Percentiles rank a stretch among this genome's conserved stretches.
Evolutionary conservation across 2,888 invertebrate genomes (phyloP).

Genomic region (Lucinisca nassula): DNA sequence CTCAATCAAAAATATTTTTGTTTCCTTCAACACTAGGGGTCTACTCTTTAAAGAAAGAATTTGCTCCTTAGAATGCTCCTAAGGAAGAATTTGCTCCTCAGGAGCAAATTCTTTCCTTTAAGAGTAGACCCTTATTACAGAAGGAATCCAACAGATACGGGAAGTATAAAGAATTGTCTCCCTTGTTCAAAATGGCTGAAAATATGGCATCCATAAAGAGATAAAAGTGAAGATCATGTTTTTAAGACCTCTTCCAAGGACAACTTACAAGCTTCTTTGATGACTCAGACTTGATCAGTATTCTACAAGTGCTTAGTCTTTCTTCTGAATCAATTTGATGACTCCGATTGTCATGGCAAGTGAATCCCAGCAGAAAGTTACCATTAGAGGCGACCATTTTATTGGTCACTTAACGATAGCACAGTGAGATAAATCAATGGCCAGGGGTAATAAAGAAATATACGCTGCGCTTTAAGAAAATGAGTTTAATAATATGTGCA

Average conservation of each 20-base stretch:
- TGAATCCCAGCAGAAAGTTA: background rate
- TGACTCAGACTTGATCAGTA: constrained; percentile 68
- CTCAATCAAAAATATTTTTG: no score
- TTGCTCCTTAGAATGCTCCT: no score
- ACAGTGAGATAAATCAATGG: background rate
- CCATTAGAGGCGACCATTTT: background rate
- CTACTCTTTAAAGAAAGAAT: no score
- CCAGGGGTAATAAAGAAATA: background rate
- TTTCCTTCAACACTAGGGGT: no score
- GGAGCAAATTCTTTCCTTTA: no score
- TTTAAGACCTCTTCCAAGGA: background rate
- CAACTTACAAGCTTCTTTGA: background rate
- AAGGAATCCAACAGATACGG: no score
- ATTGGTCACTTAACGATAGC: background rate
- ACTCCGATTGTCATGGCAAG: background rate
- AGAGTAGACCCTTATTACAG: no score
- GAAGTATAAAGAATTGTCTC: no score
- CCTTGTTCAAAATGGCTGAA: no score
- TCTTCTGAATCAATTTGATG: background rate
- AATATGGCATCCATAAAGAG: background rate
- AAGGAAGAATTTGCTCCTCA: no score
- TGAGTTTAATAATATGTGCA: no score
- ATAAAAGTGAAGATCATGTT: background rate
- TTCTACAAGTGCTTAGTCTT: constrained; percentile 62
- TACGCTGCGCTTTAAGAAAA: no score